Conservation (phyloP, 2,113 vertebrate genomes). For the Piprites chloris region DNA sequence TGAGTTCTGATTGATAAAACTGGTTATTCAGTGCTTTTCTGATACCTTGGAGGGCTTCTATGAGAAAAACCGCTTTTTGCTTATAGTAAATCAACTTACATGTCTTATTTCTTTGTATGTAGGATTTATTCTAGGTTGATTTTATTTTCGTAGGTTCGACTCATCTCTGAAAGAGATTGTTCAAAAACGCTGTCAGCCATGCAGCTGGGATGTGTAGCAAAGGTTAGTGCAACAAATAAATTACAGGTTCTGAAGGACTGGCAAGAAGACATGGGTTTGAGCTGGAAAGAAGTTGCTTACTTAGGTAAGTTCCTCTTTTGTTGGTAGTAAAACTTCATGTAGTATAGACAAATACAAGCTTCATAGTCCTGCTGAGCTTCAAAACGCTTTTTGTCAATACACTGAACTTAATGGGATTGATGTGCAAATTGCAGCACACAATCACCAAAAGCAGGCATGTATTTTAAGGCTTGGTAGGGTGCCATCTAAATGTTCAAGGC, state of each 20-base stretch:
- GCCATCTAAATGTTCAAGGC: background rate
- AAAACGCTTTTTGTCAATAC: background rate
- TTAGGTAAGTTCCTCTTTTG: conserved; percentile 76
- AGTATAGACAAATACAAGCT: background rate
- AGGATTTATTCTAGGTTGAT: background rate
- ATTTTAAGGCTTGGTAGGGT: background rate
- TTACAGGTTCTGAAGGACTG: conserved; percentile 64
- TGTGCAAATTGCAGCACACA: background rate
- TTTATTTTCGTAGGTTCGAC: conserved; percentile 74
- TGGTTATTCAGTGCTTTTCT: background rate
- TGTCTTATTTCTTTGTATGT: background rate
- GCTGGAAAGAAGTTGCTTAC: conserved; percentile 89
- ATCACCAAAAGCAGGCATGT: background rate
- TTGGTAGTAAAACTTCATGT: background rate
- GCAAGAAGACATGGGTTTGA: conserved; percentile 70
- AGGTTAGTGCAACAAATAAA: conserved; percentile 67
- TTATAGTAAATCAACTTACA: background rate
- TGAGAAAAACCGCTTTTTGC: background rate
- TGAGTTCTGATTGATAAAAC: background rate
- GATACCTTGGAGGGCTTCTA: background rate
- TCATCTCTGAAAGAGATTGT: conserved; percentile 77
- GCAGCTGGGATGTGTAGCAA: conserved; percentile 72
- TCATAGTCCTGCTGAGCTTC: background rate
- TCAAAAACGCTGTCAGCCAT: conserved; percentile 69
- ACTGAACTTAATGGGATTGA: background rate